Evolutionary conservation across 2,797 vertebrate species (phyloP), one percentile per base, ranked within the genome.

Genomic region (Ispidina lecontei): DNA sequence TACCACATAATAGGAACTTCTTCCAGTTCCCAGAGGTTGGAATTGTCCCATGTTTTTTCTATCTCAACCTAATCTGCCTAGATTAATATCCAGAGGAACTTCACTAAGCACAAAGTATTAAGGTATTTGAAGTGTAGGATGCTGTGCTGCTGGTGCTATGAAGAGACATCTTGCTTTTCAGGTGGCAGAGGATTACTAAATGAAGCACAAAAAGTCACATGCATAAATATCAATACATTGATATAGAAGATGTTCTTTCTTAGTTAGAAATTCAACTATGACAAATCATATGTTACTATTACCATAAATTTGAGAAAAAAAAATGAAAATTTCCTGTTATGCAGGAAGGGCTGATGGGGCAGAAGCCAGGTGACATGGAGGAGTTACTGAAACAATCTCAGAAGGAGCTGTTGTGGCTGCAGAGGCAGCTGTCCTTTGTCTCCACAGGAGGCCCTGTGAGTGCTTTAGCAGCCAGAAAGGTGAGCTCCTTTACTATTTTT

Each of bases 301-400:
- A 4, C 12, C 41, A 1, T 31, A 2, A 25, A 35, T 31, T 19
- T 83, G 64, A 68, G 28, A 51, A 49, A 62, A 75, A 64, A 39
- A 59, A 67, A 1, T 71, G n/a, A 73, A 68, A 20, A 18, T 44
- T 26, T 44, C 49, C 51, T 73, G 49, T 92, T 16, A 46, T 92
- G 23, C 93, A 98, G 98, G 97, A 97, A 93, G 97, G 97, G 72
- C 97, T 98, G 97, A 95, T 97, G 75, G 97, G 97, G 94, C 97
- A 97, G 94, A 97, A 97, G 96, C 96, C 97, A 31, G 96, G 92
- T 31, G 89, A 97, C 85, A 88, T 92, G 26, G 97, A 98, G 84
- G 96, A 97, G 92, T 90, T 98, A 88, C 97, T 98, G 80, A 98
- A 96, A 82, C 97, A 95, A 68, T 94, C 97, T 62, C 98, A 98